These are phyloP conservation scores for Cyprinodon variegatus DNA, from an alignment of 2,113 vertebrate species.

Conservation along the genomic window DNA sequence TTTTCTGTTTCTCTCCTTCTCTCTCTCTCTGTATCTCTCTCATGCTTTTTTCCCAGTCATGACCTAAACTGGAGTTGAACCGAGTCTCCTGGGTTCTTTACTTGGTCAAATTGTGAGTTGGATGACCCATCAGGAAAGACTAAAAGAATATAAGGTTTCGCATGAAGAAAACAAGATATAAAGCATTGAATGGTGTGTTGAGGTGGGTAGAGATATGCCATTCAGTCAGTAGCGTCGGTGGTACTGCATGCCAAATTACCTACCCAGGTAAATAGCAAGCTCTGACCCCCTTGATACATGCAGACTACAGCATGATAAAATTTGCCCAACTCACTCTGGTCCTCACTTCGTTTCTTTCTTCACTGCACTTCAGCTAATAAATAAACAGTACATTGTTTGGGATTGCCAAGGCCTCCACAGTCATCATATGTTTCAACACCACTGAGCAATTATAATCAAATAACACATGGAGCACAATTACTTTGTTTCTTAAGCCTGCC, in stretches of 20 bases:
- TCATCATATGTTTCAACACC: slow-evolving; percentile 18
- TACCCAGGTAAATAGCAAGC: slow-evolving; percentile 51
- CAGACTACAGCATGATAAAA: slow-evolving; percentile 37
- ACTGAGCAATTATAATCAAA: slow-evolving; percentile 28
- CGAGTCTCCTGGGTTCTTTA: slow-evolving; percentile 65
- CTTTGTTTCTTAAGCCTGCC: slow-evolving; percentile 34
- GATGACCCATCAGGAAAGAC: slow-evolving; percentile 71
- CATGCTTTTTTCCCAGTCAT: slow-evolving; percentile 43
- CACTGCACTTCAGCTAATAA: slow-evolving; percentile 43
- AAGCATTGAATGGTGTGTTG: slow-evolving; percentile 29
- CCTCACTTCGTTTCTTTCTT: slow-evolving; percentile 43
- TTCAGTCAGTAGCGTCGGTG: slow-evolving; percentile 31
- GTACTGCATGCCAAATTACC: slow-evolving; percentile 64
- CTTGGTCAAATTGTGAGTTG: slow-evolving; percentile 77
- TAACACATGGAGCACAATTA: slow-evolving; percentile 30
- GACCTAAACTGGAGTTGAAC: slow-evolving; percentile 80
- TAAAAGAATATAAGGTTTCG: slow-evolving; percentile 51
- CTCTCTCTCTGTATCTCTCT: slow-evolving; percentile 24
- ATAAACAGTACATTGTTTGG: slow-evolving; percentile 43
- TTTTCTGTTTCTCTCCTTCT: slow-evolving; percentile 17
- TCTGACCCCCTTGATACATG: slow-evolving; percentile 41
- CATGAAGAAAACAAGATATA: slow-evolving; percentile 37
- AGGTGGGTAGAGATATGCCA: slow-evolving; percentile 41
- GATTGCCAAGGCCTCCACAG: slow-evolving; percentile 27
- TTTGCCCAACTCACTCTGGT: slow-evolving; percentile 25